A percentile compares a stretch with the other conserved stretches of the same genome.
These are phyloP conservation scores for Spongilla lacustris DNA, from an alignment of 37 sponge, comb jelly and placozoan species.

Conservation along the genomic window DNA sequence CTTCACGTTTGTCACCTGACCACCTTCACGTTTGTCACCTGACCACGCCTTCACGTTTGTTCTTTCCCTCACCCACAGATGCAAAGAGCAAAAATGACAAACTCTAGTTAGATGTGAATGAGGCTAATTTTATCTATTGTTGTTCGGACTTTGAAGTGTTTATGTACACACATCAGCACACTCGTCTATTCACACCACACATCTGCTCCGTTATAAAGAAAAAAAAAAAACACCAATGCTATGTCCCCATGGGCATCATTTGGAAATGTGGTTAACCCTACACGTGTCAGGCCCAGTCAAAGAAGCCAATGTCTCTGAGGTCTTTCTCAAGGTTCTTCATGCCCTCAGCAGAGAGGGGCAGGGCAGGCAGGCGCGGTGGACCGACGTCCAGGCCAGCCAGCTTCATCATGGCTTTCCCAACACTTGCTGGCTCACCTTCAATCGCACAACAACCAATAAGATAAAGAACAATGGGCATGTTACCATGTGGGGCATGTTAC, in stretches of 20 bases:
- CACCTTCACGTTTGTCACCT: not conserved
- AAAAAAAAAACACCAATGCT: not conserved
- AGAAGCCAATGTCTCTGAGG: constrained; percentile 81
- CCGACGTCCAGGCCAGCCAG: constrained; percentile 72
- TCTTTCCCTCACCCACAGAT: not conserved
- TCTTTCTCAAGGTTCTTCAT: constrained; percentile 38
- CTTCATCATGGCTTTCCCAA: constrained; percentile 52
- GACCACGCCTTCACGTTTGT: too few species aligned
- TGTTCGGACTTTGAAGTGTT: not conserved
- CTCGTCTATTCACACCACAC: not conserved
- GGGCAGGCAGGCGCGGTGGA: constrained; percentile 78
- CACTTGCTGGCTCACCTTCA: constrained; percentile 24
- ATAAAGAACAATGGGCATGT: too few species aligned
- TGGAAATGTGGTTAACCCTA: not conserved
- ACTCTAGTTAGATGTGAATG: not conserved
- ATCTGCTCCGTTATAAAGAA: not conserved
- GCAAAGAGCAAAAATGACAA: not conserved
- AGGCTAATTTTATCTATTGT: not conserved
- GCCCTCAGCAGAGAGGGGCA: constrained; percentile 50
- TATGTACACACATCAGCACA: not conserved
- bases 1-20: not conserved
- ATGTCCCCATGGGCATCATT: not conserved
- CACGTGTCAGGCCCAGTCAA: constrained; percentile 71
- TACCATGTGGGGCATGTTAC: too few species aligned
- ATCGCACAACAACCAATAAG: too few species aligned